Conservation (phyloP, 1,140 invertebrate genomes). For the Reticulitermes speratus region DNA sequence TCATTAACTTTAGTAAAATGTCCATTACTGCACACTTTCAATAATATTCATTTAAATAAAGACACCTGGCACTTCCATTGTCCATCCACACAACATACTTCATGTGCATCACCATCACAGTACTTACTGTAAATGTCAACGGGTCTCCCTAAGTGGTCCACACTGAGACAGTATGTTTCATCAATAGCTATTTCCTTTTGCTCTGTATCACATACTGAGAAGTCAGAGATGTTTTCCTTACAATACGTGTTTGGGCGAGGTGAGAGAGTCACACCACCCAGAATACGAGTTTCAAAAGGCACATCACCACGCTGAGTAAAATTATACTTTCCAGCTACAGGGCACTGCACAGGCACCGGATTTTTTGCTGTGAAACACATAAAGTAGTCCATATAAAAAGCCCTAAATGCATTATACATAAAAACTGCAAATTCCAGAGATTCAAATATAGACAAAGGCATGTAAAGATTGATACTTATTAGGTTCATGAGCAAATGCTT, state of each 20-base stretch:
- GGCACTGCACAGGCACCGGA: slow-evolving; percentile 90
- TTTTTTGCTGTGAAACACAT: slow-evolving; percentile 69
- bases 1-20: too few relatives aligned
- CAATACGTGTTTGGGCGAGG: slow-evolving; percentile 91
- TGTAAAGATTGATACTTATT: too few relatives aligned
- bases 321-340: slow-evolving; percentile 93
- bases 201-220: slow-evolving; percentile 90
- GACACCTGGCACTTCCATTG: too few relatives aligned
- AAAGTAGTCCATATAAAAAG: slow-evolving; percentile 30
- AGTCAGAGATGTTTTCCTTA: slow-evolving; percentile 91
- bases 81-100: too few relatives aligned
- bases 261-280: slow-evolving; percentile 90
- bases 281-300: slow-evolving; percentile 85
- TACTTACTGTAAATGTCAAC: slow-evolving; percentile 86
- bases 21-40: too few relatives aligned
- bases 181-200: slow-evolving; percentile 87
- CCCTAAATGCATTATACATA: not conserved
- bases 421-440: too few relatives aligned
- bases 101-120: not conserved
- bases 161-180: slow-evolving; percentile 93
- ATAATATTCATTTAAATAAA: too few relatives aligned
- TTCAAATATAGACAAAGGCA: too few relatives aligned
- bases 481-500: too few relatives aligned
- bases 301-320: slow-evolving; percentile 88
- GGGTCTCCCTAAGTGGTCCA: slow-evolving; percentile 89